Percentiles rank a stretch among this genome's conserved stretches.
Evolutionary conservation across 2,113 vertebrate genomes (phyloP).

Genomic region (Notarius lentiginosus): DNA sequence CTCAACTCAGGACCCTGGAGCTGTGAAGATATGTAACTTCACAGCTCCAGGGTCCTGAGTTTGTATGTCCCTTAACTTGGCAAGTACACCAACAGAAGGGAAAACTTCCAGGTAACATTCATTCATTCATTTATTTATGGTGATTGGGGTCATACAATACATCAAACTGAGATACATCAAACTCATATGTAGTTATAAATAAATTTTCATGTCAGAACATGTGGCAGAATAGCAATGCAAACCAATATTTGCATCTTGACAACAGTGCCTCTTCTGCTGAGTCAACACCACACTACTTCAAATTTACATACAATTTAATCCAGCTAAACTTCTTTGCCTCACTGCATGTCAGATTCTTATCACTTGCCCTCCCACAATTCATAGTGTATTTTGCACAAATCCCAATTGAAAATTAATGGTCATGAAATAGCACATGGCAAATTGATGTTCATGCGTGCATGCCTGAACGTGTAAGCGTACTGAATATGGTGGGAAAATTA

Average conservation of each 20-base stretch:
- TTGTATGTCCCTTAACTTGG: background rate
- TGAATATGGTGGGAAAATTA: background rate
- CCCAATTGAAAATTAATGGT: background rate
- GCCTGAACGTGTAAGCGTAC: background rate
- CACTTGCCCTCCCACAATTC: background rate
- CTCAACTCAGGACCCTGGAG: background rate
- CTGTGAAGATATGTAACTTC: background rate
- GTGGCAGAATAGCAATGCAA: background rate
- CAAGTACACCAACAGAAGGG: background rate
- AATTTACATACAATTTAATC: background rate
- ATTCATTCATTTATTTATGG: background rate
- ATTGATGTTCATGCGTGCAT: background rate
- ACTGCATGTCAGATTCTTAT: background rate
- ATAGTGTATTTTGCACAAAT: background rate
- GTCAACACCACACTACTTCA: background rate
- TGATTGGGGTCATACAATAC: background rate
- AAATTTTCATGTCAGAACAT: background rate
- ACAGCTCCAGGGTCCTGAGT: background rate
- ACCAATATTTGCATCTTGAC: background rate
- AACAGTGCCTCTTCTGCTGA: background rate
- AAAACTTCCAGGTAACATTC: background rate
- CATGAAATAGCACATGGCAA: background rate
- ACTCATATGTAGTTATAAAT: background rate
- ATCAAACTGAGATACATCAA: background rate
- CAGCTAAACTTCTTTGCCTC: background rate